Evolutionary conservation across 2,797 vertebrate genomes (phyloP), one percentile per base, ranked within the genome.

Genomic region (Squalus acanthias): DNA sequence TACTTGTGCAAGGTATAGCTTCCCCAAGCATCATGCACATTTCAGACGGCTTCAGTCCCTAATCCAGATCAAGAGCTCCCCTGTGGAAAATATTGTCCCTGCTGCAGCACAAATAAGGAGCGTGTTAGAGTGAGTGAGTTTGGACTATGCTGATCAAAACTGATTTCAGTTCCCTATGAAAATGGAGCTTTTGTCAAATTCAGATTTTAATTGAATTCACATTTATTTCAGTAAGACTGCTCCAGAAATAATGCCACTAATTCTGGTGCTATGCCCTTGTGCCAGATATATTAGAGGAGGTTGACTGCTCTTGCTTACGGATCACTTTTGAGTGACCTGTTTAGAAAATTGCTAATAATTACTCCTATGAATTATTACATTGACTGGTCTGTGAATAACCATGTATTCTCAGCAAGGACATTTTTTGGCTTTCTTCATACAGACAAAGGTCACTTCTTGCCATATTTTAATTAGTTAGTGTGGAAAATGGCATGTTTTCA

Each of bases 381-480:
- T 95, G 94, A 95, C 94, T 95, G 50, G 70, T 76, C 97, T 96
- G 97, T 97, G 97, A 97, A 97, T 97, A 96, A 96, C 97, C 97
- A 97, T 97, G 96, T 97, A 97, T 97, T 97, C 97, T 96, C 97
- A 97, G 97, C 98, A 98, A 98, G 98, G 98, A 97, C 97, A 96
- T 97, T 33, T 95, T 97, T 96, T 96, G 96, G 97, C 98, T 98
- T 98, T 98, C 98, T 98, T 98, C 97, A 97, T 97, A 97, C 97
- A 97, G 98, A 98, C 97, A 98, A 98, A 98, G 98, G 98, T 98
- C 98, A 98, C 97, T 97, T 97, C 97, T 97, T 97, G 97, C 97
- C 97, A 98, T 98, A 97, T 98, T 98, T 98, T 98, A 98, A 98
- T 98, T 98, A 98, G 98, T 98, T 98, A 97, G 97, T 98, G 97